Conservation (phyloP, 92 coral and sea anemone species). For the Epizoanthus illoricatus region DNA sequence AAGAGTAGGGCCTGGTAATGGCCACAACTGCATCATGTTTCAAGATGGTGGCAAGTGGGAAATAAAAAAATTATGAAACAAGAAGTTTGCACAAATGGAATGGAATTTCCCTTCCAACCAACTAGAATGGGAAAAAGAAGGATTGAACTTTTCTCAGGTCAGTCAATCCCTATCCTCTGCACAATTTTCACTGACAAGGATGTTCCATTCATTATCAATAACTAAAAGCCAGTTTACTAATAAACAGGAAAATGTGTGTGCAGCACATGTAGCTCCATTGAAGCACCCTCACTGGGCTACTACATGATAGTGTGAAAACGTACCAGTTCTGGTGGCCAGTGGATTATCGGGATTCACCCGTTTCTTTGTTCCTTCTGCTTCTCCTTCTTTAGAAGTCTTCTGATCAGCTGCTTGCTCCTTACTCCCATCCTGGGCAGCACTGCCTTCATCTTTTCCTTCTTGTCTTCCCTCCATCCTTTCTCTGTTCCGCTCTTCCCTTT, state of each 20-base stretch:
- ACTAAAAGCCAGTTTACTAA: too few species aligned
- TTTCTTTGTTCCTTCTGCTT: slow-evolving; percentile 37
- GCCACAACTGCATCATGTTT: not conserved
- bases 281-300: too few species aligned
- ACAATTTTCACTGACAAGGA: too few species aligned
- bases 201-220: too few species aligned
- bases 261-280: not conserved
- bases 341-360: slow-evolving; percentile 58
- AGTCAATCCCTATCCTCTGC: too few species aligned
- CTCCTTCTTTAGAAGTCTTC: not conserved
- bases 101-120: too few species aligned
- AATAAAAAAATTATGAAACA: too few species aligned
- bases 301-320: not conserved
- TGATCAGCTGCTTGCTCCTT: slow-evolving; percentile 14
- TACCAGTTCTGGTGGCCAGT: slow-evolving; percentile 42
- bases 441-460: slow-evolving; percentile 37
- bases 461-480: slow-evolving; percentile 27
- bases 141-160: too few species aligned
- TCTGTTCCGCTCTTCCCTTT: slow-evolving; percentile 9
- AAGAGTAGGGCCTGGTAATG: not conserved
- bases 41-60: not conserved
- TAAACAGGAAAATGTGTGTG: too few species aligned
- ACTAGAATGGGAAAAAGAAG: too few species aligned
- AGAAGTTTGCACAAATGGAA: too few species aligned
- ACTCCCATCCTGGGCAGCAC: not conserved